A percentile compares a stretch with the other conserved stretches of the same genome.
These are phyloP conservation scores for Chlorocebus sabaeus DNA, from an alignment of 2,113 vertebrate genomes.

Conservation along the genomic window DNA sequence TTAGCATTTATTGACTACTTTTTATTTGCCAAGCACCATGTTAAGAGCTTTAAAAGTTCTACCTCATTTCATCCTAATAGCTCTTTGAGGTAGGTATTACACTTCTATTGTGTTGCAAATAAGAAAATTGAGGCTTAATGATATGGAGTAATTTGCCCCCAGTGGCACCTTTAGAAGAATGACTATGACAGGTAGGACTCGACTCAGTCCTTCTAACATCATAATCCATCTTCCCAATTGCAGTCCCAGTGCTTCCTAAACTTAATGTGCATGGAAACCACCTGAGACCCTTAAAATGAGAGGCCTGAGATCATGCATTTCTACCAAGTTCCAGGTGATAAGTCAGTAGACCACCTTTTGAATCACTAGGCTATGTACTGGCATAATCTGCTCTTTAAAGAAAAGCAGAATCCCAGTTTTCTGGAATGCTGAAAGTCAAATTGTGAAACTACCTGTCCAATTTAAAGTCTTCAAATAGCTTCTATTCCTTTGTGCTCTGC, in stretches of 20 bases:
- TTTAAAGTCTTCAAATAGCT: not conserved
- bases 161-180: not conserved
- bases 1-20: not conserved
- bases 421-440: not conserved
- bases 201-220: not conserved
- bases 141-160: not conserved
- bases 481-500: not conserved
- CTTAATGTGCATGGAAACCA: not conserved
- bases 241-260: not conserved
- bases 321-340: not conserved
- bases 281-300: no score
- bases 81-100: not conserved
- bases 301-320: not conserved
- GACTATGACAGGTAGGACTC: not conserved
- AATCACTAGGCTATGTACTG: not conserved
- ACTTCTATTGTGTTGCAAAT: not conserved
- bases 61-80: not conserved
- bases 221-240: not conserved
- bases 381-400: not conserved
- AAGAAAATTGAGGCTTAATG: not conserved
- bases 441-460: not conserved
- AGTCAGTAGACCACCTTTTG: not conserved
- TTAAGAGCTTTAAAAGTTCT: not conserved
- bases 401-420: not conserved
- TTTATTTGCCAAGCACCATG: not conserved